Conservation (phyloP, 2,113 vertebrate genomes). For the Phyllostomus hastatus region DNA sequence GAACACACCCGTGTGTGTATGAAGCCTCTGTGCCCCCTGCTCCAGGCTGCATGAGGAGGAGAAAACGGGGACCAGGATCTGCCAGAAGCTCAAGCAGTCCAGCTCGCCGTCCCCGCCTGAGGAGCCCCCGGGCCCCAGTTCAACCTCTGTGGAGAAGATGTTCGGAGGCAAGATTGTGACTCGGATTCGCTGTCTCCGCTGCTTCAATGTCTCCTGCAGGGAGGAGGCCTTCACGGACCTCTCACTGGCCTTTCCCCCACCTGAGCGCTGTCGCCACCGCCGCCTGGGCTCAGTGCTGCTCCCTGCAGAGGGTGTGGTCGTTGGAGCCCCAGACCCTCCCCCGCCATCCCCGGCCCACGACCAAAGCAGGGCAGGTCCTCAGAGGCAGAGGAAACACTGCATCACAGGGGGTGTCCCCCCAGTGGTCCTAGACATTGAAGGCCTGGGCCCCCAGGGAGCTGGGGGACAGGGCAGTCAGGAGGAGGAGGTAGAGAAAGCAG, state of each 20-base stretch:
- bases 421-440: neutral
- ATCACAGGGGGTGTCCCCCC: neutral
- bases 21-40: neutral
- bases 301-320: constrained; percentile 57
- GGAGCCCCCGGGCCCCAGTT: constrained; percentile 63
- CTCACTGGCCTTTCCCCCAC: constrained; percentile 85
- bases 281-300: constrained; percentile 44
- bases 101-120: constrained; percentile 63
- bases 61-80: constrained; percentile 84
- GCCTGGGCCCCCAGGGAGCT: constrained; percentile 35
- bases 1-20: rapidly evolving
- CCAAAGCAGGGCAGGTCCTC: constrained; percentile 53
- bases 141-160: constrained; percentile 87
- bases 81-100: constrained; percentile 82
- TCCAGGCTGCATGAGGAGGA: constrained; percentile 87
- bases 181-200: constrained; percentile 84
- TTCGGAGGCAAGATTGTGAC: constrained; percentile 89
- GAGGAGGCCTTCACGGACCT: constrained; percentile 89
- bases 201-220: constrained; percentile 84
- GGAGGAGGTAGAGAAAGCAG: neutral
- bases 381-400: constrained; percentile 64
- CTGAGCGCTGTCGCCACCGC: neutral
- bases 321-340: neutral
- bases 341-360: constrained; percentile 2
- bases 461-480: neutral